Conservation (phyloP, 2,797 vertebrate genomes). For the Bryconaethiops microstoma region DNA sequence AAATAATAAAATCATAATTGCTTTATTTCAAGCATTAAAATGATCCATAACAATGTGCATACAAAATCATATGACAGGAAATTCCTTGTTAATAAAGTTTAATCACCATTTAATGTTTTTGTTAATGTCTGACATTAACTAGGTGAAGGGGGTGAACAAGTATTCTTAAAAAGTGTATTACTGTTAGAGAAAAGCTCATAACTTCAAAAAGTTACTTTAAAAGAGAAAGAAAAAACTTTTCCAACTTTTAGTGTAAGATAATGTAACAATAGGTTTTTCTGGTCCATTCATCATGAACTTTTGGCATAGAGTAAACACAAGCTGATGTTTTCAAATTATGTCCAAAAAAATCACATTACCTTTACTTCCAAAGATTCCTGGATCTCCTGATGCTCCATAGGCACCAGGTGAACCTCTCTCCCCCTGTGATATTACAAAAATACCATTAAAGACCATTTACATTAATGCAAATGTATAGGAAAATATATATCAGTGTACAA, state of each 20-base stretch:
- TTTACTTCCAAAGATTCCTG: constrained; percentile 77
- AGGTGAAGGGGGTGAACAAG: not conserved
- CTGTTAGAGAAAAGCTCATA: too few relatives aligned
- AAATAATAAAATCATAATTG: not conserved
- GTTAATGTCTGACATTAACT: not conserved
- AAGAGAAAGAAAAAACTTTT: too few relatives aligned
- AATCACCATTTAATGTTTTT: not conserved
- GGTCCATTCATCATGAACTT: too few relatives aligned
- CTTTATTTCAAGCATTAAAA: not conserved
- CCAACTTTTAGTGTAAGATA: too few relatives aligned
- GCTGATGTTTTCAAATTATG: not conserved
- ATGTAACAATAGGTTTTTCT: too few relatives aligned
- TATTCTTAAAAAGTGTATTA: not conserved
- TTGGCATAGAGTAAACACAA: too few relatives aligned
- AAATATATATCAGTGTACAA: not conserved
- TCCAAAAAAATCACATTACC: constrained; percentile 61
- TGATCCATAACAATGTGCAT: not conserved
- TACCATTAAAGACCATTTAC: not conserved
- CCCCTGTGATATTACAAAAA: constrained; percentile 71
- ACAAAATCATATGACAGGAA: not conserved
- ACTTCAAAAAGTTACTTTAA: too few relatives aligned
- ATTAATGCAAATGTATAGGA: not conserved
- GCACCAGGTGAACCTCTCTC: constrained; percentile 81
- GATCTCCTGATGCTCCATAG: constrained; percentile 80
- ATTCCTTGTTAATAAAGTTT: not conserved